These are phyloP conservation scores for Drosophila suboccidentalis DNA, from an alignment of 2,888 invertebrate genomes.

Conservation along the genomic window DNA sequence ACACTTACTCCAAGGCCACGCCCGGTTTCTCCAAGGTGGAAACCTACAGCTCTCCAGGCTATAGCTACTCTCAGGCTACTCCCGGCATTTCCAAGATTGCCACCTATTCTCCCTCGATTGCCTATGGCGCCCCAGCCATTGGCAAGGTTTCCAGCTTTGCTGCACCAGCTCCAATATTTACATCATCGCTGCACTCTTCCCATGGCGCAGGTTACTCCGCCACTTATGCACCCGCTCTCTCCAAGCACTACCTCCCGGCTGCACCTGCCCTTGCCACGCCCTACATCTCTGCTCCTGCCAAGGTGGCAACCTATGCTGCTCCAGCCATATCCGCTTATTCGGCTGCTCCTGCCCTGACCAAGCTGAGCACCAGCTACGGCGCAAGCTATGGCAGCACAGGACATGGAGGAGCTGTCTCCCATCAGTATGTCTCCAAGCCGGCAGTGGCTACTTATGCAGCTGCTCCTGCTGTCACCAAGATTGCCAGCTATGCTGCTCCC, in stretches of 20 bases:
- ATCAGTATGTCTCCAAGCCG: conserved; percentile 60
- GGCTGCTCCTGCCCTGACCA: conserved; percentile 47
- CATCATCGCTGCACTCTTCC: conserved; percentile 59
- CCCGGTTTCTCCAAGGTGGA: conserved; percentile 74
- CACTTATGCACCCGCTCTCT: conserved; percentile 72
- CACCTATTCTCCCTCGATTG: conserved; percentile 73
- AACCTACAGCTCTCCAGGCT: conserved; percentile 74
- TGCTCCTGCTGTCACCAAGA: conserved; percentile 53
- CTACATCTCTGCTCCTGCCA: conserved; percentile 60
- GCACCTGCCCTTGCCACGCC: conserved; percentile 53
- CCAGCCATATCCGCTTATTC: conserved; percentile 42
- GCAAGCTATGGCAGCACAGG: conserved; percentile 26
- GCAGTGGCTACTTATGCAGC: conserved; percentile 22
- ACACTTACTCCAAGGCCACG: conserved; percentile 85
- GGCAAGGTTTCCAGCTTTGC: conserved; percentile 64
- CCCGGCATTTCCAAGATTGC: conserved; percentile 76
- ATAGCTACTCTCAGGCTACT: conserved; percentile 57
- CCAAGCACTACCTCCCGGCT: conserved; percentile 70
- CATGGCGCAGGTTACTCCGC: conserved; percentile 57
- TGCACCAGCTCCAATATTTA: conserved; percentile 49
- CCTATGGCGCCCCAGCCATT: conserved; percentile 64
- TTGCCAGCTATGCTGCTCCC: conserved; percentile 64
- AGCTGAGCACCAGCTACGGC: conserved; percentile 61
- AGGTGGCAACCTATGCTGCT: conserved; percentile 62
- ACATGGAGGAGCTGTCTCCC: conserved; percentile 62